A percentile compares a stretch with the other conserved stretches of the same genome.
Evolutionary conservation across 1,140 invertebrate genomes (phyloP).

Genomic region (Pemphigus obesinymphae): DNA sequence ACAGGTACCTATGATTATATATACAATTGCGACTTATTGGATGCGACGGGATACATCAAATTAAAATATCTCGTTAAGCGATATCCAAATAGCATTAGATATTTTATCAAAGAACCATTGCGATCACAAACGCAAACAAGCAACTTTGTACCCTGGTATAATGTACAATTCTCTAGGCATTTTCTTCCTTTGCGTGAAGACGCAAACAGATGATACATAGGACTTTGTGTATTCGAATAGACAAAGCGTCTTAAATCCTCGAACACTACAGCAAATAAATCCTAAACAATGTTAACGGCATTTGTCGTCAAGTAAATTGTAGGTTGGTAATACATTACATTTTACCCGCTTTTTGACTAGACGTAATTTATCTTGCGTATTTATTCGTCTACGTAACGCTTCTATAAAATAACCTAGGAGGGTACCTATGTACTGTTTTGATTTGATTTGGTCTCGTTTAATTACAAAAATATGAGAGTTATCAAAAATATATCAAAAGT

Average conservation of each 20-base stretch:
- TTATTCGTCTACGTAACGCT: neutral
- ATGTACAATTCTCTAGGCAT: neutral
- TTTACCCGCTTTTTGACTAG: neutral
- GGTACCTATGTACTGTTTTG: no score
- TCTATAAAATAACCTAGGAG: neutral
- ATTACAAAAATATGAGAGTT: no score
- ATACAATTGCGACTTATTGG: no score
- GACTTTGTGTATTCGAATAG: neutral
- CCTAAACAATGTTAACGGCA: neutral
- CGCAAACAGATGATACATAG: neutral
- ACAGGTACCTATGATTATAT: no score
- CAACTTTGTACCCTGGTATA: neutral
- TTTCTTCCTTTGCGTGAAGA: neutral
- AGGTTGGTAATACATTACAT: neutral
- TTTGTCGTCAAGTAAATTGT: neutral
- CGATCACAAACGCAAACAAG: neutral
- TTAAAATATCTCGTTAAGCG: neutral
- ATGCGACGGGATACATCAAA: neutral
- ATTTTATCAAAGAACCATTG: no score
- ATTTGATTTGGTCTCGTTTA: no score
- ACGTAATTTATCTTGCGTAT: neutral
- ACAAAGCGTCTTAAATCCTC: conserved; percentile 5
- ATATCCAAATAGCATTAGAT: neutral
- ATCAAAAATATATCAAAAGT: no score
- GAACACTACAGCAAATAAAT: neutral